phyloP scores from a whole-genome alignment of 2,113 vertebrate genomes.

The Indicator indicator region DNA sequence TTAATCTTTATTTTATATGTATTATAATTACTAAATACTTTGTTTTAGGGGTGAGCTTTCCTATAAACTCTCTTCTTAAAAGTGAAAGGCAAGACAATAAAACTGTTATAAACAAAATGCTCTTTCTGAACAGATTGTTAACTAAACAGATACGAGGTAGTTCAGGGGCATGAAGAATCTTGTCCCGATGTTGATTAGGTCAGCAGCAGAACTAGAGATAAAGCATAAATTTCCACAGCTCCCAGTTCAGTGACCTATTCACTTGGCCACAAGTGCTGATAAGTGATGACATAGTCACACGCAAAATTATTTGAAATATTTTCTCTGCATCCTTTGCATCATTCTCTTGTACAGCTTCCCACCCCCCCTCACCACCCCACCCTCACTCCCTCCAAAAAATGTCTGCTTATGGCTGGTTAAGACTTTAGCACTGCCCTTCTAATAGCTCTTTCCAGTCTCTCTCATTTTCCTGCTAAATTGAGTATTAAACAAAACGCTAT shows the following conservation, averaged over 20 bases:
- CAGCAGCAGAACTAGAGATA: background rate
- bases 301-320: background rate
- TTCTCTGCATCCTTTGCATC: background rate
- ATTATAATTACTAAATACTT: conserved; percentile 7
- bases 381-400: background rate
- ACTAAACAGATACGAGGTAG: background rate
- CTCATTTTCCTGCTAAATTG: background rate
- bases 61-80: background rate
- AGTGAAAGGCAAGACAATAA: background rate
- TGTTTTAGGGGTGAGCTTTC: background rate
- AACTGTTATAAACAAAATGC: background rate
- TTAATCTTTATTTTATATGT: conserved; percentile 12
- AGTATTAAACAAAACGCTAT: background rate
- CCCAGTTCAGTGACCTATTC: background rate
- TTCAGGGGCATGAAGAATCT: background rate
- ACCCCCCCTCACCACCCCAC: too few relatives aligned
- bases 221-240: background rate
- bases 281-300: background rate
- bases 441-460: background rate
- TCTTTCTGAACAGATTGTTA: background rate
- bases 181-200: background rate
- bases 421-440: background rate
- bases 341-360: background rate
- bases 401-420: background rate
- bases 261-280: background rate